Conservation (phyloP, 2,797 vertebrate genomes). For the Lacerta bilineata region DNA sequence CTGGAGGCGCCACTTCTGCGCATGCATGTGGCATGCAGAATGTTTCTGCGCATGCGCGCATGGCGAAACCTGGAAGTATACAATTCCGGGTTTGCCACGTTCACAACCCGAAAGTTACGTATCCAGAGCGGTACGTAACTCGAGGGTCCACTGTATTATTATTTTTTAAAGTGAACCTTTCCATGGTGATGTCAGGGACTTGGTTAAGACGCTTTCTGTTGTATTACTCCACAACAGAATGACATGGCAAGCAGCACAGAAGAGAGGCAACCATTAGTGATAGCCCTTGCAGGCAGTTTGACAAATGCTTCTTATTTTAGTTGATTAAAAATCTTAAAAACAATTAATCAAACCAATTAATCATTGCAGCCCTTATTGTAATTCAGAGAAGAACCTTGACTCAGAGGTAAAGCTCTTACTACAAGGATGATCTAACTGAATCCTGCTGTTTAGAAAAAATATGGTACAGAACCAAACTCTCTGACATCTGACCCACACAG, state of each 20-base stretch:
- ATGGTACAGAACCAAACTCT: too few relatives aligned
- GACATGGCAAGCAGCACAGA: not conserved
- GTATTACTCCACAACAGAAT: accelerated
- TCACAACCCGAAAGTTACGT: too few relatives aligned
- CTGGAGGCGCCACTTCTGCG: too few relatives aligned
- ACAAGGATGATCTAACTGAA: too few relatives aligned
- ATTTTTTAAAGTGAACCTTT: not conserved
- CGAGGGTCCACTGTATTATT: not conserved
- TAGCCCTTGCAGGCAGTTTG: accelerated
- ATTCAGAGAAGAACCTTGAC: not conserved
- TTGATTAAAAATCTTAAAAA: not conserved
- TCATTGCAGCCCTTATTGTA: not conserved
- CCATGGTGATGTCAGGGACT: not conserved
- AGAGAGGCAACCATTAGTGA: not conserved
- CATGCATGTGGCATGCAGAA: too few relatives aligned
- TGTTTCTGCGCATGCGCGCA: too few relatives aligned
- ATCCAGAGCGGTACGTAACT: too few relatives aligned
- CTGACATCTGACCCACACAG: too few relatives aligned
- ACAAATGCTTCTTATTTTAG: not conserved
- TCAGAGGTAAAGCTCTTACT: too few relatives aligned
- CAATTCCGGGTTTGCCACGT: too few relatives aligned
- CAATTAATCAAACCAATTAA: not conserved
- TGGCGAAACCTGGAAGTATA: too few relatives aligned
- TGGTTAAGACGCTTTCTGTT: not conserved
- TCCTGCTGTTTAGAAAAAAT: too few relatives aligned